These are phyloP conservation scores for Cirrhinus mrigala DNA, from an alignment of 2,797 vertebrate species.

Conservation along the genomic window DNA sequence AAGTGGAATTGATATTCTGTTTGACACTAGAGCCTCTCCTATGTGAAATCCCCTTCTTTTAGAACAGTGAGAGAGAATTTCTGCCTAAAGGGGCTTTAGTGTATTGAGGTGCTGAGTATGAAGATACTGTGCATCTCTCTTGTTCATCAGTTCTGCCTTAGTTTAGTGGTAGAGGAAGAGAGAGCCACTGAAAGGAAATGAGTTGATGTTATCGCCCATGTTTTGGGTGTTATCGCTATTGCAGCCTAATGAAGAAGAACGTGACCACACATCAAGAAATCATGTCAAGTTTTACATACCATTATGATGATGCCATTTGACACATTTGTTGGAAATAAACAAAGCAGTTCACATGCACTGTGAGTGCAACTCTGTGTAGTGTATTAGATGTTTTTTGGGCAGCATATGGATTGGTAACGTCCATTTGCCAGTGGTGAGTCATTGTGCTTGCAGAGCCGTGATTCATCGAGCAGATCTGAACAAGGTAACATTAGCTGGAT, in stretches of 20 bases:
- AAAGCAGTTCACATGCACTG: background rate
- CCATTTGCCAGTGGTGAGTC: background rate
- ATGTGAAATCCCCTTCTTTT: constrained; percentile 66
- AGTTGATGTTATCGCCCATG: constrained; percentile 2
- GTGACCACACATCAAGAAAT: constrained; percentile 18
- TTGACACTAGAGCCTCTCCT: constrained; percentile 69
- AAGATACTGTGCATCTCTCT: constrained; percentile 28
- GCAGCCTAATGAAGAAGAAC: constrained; percentile 19
- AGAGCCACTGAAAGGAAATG: constrained; percentile 44
- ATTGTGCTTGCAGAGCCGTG: constrained; percentile 22
- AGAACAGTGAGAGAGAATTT: constrained; percentile 56
- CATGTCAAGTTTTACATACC: background rate
- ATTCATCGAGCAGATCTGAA: constrained; percentile 11
- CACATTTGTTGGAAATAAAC: background rate
- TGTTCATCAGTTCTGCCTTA: constrained; percentile 26
- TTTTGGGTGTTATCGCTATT: constrained; percentile 11
- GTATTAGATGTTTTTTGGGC: constrained; percentile 2
- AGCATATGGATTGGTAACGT: constrained; percentile 29
- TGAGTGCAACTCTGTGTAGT: background rate
- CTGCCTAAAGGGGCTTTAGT: constrained; percentile 68
- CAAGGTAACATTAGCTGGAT: constrained; percentile 7
- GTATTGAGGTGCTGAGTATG: constrained; percentile 58
- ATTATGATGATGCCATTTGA: background rate
- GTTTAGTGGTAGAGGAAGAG: constrained; percentile 18
- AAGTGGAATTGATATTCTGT: constrained; percentile 63